These are phyloP conservation scores for Nestor notabilis DNA, from an alignment of 2,113 vertebrate species.

Conservation along the genomic window DNA sequence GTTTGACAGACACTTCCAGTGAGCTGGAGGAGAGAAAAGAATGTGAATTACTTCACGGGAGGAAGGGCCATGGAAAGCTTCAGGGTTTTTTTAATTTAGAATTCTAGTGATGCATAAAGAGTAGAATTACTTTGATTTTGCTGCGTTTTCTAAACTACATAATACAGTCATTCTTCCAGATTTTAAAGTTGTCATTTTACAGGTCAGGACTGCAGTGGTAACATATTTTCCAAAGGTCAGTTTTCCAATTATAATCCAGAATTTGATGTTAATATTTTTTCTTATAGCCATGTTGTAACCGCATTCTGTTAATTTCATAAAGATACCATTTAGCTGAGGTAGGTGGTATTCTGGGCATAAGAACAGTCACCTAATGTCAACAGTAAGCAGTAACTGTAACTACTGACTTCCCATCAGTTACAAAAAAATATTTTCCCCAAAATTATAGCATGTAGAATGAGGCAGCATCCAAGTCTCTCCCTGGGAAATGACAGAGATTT, in stretches of 20 bases:
- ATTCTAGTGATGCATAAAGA: background rate
- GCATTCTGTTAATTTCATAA: slow-evolving; percentile 79
- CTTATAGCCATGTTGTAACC: slow-evolving; percentile 54
- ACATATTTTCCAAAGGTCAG: slow-evolving; percentile 81
- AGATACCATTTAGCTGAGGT: slow-evolving; percentile 85
- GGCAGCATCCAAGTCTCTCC: slow-evolving; percentile 63
- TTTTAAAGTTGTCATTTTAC: slow-evolving; percentile 53
- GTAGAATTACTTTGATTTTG: slow-evolving; percentile 50
- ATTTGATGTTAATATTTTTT: slow-evolving; percentile 71
- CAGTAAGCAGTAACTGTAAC: slow-evolving; percentile 70
- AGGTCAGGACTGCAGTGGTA: slow-evolving; percentile 53
- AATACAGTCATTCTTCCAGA: slow-evolving; percentile 65
- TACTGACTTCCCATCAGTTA: slow-evolving; percentile 78
- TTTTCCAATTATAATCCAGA: slow-evolving; percentile 80
- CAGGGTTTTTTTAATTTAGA: slow-evolving; percentile 5
- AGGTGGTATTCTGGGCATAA: slow-evolving; percentile 77
- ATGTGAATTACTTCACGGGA: background rate
- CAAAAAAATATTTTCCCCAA: slow-evolving; percentile 71
- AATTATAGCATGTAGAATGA: slow-evolving; percentile 69
- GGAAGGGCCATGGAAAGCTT: background rate
- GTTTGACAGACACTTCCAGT: slow-evolving; percentile 35
- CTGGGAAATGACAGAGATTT: slow-evolving; percentile 68
- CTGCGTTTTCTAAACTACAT: slow-evolving; percentile 18
- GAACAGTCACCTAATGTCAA: slow-evolving; percentile 75
- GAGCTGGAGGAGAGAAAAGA: background rate